Conservation (phyloP, 2,113 vertebrate species). For the Carollia perspicillata region DNA sequence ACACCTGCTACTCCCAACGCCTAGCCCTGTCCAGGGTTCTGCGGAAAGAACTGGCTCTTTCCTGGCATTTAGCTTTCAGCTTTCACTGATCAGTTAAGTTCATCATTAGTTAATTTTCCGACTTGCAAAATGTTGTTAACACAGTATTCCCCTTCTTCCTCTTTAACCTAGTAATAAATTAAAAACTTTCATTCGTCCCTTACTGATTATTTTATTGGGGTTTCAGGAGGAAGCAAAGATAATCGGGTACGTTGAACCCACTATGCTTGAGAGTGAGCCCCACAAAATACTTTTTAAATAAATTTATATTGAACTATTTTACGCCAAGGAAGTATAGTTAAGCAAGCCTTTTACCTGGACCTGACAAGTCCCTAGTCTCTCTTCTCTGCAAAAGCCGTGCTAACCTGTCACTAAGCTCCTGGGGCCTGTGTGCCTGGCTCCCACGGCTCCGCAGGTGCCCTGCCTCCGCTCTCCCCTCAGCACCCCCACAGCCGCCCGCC, state of each 20-base stretch:
- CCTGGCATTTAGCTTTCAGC: not conserved
- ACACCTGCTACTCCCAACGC: not conserved
- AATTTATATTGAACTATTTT: not conserved
- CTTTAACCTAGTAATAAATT: not conserved
- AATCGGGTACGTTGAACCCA: not conserved
- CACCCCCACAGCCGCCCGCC: not conserved
- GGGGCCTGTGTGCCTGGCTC: not conserved
- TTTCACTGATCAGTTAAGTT: not conserved
- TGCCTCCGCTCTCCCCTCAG: not conserved
- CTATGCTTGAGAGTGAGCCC: not conserved
- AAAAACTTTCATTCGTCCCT: not conserved
- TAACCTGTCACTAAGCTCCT: not conserved
- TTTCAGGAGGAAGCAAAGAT: conserved; percentile 14
- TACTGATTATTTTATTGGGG: not conserved
- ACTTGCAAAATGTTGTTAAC: not conserved
- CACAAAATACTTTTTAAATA: not conserved
- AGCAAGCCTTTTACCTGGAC: not conserved
- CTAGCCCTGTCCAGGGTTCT: not conserved
- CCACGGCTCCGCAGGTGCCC: not conserved
- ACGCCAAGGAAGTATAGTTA: not conserved
- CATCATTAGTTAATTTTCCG: not conserved
- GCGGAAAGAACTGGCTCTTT: not conserved
- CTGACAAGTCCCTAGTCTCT: not conserved
- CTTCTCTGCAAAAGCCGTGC: not conserved
- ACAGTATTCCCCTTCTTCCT: not conserved